These are phyloP conservation scores for Glaucomys volans DNA, from an alignment of 2,113 vertebrate genomes.

Conservation along the genomic window DNA sequence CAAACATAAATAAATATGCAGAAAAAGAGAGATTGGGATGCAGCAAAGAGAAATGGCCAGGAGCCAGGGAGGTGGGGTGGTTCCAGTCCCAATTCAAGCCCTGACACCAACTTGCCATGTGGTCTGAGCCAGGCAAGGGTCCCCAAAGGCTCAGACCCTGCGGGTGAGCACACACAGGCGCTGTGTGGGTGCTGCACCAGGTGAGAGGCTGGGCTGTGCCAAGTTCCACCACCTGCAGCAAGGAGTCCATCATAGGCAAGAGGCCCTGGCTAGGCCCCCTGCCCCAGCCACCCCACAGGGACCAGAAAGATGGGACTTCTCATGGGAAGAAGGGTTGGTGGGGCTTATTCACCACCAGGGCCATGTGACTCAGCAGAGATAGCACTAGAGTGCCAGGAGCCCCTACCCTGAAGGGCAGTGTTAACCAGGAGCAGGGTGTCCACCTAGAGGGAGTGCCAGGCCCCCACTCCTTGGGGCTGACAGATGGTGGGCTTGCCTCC, in stretches of 20 bases:
- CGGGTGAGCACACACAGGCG: too few species aligned
- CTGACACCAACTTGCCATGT: not conserved
- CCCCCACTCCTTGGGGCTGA: not conserved
- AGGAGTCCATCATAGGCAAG: not conserved
- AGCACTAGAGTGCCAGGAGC: not conserved
- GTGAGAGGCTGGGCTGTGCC: not conserved
- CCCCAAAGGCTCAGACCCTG: not conserved
- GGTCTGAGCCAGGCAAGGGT: not conserved
- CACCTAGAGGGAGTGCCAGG: not conserved
- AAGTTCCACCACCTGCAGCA: not conserved
- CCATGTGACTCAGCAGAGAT: constrained; percentile 67
- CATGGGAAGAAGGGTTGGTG: not conserved
- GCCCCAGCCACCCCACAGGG: not conserved
- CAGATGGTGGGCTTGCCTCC: not conserved
- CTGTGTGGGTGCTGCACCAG: not conserved
- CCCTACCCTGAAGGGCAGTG: not conserved
- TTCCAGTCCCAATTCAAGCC: not conserved
- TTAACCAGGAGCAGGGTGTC: constrained; percentile 47
- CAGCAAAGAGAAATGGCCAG: not conserved
- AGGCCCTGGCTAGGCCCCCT: not conserved
- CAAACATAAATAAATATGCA: not conserved
- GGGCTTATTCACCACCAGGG: not conserved
- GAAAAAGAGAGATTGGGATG: not conserved
- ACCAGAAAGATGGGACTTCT: not conserved
- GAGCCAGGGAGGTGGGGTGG: not conserved